Conservation (phyloP, 1,140 invertebrate species). For the Drosophila pallidifrons region DNA sequence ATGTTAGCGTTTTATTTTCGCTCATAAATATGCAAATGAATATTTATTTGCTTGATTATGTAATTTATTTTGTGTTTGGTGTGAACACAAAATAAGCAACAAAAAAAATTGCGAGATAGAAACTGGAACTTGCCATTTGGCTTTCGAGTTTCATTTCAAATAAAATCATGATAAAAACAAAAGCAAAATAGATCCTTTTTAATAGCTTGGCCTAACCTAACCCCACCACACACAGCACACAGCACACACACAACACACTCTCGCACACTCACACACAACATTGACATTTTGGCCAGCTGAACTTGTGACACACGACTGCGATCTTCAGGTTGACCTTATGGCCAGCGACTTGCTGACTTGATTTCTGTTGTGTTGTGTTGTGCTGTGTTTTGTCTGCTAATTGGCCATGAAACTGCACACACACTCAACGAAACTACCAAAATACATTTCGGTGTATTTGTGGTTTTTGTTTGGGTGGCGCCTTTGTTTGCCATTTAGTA, state of each 20-base stretch:
- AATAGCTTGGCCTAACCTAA: slow-evolving; percentile 23
- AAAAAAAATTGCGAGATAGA: background rate
- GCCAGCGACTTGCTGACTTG: slow-evolving; percentile 38
- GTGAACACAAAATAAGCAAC: background rate
- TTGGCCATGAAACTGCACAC: slow-evolving; percentile 71
- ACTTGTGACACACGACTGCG: slow-evolving; percentile 38
- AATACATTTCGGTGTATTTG: slow-evolving; percentile 22
- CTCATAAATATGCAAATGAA: slow-evolving; percentile 78
- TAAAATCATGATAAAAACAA: background rate
- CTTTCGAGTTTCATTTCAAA: slow-evolving; percentile 57
- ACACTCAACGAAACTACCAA: background rate
- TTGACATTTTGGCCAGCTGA: slow-evolving; percentile 54
- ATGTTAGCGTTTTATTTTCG: slow-evolving; percentile 70
- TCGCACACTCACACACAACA: background rate
- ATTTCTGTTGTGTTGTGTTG: slow-evolving; percentile 50
- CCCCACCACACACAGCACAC: background rate
- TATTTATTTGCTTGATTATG: slow-evolving; percentile 63
- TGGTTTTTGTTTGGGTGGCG: slow-evolving; percentile 70
- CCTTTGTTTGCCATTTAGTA: slow-evolving; percentile 79
- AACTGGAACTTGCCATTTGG: slow-evolving; percentile 42
- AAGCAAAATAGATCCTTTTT: slow-evolving; percentile 41
- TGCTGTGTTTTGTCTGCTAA: slow-evolving; percentile 59
- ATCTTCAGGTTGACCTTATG: slow-evolving; percentile 37
- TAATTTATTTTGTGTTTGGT: slow-evolving; percentile 59
- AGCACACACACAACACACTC: background rate